Conservation (phyloP, 2,113 vertebrate genomes). For the Formicarius rufipectus region DNA sequence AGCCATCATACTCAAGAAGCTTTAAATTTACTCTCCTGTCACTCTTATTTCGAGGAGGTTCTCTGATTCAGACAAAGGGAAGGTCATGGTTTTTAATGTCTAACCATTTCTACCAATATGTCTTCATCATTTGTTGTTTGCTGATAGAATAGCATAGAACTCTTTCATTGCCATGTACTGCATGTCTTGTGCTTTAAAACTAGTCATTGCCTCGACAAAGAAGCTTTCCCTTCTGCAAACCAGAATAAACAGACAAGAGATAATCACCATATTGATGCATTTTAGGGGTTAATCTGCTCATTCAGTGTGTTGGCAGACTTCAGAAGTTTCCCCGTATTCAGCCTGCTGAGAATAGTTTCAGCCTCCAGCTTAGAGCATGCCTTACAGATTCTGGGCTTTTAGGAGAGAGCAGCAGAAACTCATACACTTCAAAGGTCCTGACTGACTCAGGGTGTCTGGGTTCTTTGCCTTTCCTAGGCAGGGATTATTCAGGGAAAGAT, state of each 20-base stretch:
- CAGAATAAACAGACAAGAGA: neutral
- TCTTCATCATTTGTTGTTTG: accelerated
- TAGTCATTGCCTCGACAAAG: neutral
- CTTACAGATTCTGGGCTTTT: neutral
- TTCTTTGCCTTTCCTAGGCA: neutral
- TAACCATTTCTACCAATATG: neutral
- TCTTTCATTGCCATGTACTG: neutral
- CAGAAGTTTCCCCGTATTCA: neutral
- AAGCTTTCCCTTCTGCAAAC: neutral
- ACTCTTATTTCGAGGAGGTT: neutral
- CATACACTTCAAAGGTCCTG: neutral
- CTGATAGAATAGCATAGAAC: neutral
- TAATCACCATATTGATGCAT: neutral
- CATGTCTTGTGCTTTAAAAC: neutral
- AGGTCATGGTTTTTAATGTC: neutral
- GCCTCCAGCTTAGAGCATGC: accelerated
- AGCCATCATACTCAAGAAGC: neutral
- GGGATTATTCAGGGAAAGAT: neutral
- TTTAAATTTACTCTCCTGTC: neutral
- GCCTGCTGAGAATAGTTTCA: neutral
- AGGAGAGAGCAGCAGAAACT: neutral
- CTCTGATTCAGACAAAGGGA: neutral
- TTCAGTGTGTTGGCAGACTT: neutral
- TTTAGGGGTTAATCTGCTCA: neutral
- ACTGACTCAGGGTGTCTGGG: neutral